Evolutionary conservation across 2,797 vertebrate genomes (phyloP).

Genomic region (Rhynchotus rufescens): DNA sequence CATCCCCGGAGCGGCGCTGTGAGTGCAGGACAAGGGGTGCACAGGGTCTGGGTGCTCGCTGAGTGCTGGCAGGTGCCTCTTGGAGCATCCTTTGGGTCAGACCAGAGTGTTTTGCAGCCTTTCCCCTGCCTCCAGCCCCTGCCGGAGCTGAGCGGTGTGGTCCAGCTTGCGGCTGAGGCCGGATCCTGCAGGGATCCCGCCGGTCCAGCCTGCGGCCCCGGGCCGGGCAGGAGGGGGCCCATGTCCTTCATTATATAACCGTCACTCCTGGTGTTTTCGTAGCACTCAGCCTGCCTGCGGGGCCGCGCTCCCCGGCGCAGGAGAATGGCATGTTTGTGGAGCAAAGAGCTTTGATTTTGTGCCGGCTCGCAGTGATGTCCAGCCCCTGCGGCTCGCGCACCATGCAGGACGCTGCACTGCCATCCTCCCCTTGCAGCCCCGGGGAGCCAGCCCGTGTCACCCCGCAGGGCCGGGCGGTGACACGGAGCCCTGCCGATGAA

Average conservation of each 20-base stretch:
- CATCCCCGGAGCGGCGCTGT: too few relatives aligned
- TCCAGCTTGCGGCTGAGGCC: not conserved
- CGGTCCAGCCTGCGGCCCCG: not conserved
- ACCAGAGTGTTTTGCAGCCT: not conserved
- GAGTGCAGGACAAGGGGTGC: too few relatives aligned
- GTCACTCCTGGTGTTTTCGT: not conserved
- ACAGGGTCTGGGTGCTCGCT: not conserved
- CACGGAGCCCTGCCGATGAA: not conserved
- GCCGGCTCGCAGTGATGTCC: rapidly evolving
- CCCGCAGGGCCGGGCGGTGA: not conserved
- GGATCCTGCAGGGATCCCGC: not conserved
- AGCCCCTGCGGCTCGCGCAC: not conserved
- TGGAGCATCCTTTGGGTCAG: not conserved
- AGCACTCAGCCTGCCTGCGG: not conserved
- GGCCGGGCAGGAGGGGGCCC: not conserved
- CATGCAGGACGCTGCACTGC: not conserved
- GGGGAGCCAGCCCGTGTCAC: not conserved
- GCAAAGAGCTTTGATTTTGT: constrained; percentile 15
- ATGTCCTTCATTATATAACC: constrained; percentile 55
- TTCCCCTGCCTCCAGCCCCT: not conserved
- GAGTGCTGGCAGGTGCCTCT: not conserved
- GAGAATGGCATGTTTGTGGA: constrained; percentile 28
- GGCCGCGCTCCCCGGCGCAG: not conserved
- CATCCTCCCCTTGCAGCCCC: too few relatives aligned
- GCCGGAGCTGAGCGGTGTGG: rapidly evolving